phyloP scores from a whole-genome alignment of 2,797 vertebrate genomes.

The Selene dorsalis region DNA sequence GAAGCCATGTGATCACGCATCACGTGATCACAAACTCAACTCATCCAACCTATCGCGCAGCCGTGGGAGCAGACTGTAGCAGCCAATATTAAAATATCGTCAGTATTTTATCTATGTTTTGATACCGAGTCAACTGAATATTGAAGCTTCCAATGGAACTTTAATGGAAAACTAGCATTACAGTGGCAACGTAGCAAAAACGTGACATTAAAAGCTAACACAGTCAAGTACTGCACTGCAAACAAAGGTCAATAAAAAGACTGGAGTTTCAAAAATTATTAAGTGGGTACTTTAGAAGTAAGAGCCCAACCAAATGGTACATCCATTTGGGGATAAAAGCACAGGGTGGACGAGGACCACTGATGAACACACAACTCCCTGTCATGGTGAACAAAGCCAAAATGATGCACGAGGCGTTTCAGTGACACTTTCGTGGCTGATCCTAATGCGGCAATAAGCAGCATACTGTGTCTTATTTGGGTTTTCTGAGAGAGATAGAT shows the following conservation, averaged over 20 bases:
- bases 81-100: neutral
- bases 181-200: neutral
- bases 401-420: constrained; percentile 75
- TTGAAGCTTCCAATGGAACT: neutral
- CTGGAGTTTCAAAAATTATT: constrained; percentile 59
- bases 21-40: too few relatives aligned
- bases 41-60: too few relatives aligned
- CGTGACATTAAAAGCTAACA: constrained; percentile 38
- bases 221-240: constrained; percentile 36
- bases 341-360: constrained; percentile 29
- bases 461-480: constrained; percentile 77
- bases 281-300: constrained; percentile 54
- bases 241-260: constrained; percentile 58
- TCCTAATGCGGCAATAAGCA: constrained; percentile 79
- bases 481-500: constrained; percentile 56
- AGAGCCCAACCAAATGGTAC: constrained; percentile 42
- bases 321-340: constrained; percentile 75
- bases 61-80: too few relatives aligned
- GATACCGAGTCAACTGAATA: neutral
- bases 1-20: too few relatives aligned
- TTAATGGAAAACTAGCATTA: neutral
- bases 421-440: constrained; percentile 72
- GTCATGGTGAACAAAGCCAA: constrained; percentile 74
- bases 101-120: neutral
- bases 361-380: constrained; percentile 44